phyloP scores from a whole-genome alignment of 2,797 vertebrate species.

The Brachyrhaphis roseni region DNA sequence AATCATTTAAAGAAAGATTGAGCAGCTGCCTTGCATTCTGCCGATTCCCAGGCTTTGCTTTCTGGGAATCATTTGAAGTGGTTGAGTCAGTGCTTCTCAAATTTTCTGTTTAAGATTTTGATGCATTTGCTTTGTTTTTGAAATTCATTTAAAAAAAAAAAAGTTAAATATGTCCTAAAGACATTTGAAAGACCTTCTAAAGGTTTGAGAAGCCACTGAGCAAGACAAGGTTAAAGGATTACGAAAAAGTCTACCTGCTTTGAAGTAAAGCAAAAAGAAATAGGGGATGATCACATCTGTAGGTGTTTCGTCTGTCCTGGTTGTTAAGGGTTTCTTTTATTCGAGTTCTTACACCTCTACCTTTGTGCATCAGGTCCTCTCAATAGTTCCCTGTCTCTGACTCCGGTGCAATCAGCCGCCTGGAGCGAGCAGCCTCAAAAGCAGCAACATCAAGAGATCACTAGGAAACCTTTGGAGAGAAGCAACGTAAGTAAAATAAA shows the following conservation, averaged over 20 bases:
- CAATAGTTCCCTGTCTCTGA: constrained; percentile 77
- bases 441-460: constrained; percentile 82
- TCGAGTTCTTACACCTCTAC: constrained; percentile 27
- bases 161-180: neutral
- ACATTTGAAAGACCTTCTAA: neutral
- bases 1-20: neutral
- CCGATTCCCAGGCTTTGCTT: neutral
- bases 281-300: neutral
- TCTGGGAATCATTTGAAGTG: neutral
- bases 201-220: neutral
- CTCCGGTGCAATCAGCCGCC: constrained; percentile 87
- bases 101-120: neutral
- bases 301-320: neutral
- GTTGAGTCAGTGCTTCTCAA: neutral
- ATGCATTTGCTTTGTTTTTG: neutral
- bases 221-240: neutral
- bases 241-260: neutral
- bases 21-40: neutral
- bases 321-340: neutral
- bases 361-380: constrained; percentile 81
- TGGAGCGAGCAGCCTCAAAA: constrained; percentile 89
- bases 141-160: too few species aligned
- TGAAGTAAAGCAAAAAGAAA: neutral
- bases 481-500: constrained; percentile 64
- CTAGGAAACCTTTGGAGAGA: constrained; percentile 88